Conservation (phyloP, 2,113 vertebrate species). For the Microcebus tavaratra region DNA sequence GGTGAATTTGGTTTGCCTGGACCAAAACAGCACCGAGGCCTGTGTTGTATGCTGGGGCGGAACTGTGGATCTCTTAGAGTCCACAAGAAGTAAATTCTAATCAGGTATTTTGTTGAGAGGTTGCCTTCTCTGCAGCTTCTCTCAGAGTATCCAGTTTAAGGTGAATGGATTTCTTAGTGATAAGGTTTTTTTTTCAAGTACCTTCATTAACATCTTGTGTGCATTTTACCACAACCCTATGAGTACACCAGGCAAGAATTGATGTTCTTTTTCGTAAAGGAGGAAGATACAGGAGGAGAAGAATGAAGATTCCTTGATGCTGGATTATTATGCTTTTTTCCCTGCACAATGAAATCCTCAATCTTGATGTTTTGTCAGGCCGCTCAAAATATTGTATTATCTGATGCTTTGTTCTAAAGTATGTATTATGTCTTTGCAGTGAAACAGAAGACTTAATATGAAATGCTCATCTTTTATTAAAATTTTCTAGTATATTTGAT, state of each 20-base stretch:
- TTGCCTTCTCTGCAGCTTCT: background rate
- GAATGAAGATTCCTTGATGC: background rate
- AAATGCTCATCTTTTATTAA: conserved; percentile 55
- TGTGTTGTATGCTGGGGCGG: background rate
- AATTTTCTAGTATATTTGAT: background rate
- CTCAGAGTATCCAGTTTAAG: background rate
- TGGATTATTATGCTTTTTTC: background rate
- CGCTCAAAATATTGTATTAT: background rate
- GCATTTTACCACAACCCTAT: background rate
- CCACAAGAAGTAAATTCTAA: background rate
- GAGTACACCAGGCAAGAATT: background rate
- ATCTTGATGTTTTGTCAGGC: background rate
- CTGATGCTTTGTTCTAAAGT: conserved; percentile 2
- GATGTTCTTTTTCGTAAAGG: background rate
- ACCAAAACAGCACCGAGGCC: background rate
- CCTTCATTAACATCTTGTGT: background rate
- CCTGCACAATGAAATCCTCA: background rate
- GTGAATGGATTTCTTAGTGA: background rate
- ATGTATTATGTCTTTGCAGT: background rate
- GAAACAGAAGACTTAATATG: conserved; percentile 30
- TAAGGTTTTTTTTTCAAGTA: background rate
- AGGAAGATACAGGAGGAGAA: background rate
- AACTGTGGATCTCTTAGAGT: background rate
- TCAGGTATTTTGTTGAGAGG: background rate
- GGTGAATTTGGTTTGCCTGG: background rate